Conservation (phyloP, 2,888 invertebrate genomes). For the Cataglyphis cursor region DNA sequence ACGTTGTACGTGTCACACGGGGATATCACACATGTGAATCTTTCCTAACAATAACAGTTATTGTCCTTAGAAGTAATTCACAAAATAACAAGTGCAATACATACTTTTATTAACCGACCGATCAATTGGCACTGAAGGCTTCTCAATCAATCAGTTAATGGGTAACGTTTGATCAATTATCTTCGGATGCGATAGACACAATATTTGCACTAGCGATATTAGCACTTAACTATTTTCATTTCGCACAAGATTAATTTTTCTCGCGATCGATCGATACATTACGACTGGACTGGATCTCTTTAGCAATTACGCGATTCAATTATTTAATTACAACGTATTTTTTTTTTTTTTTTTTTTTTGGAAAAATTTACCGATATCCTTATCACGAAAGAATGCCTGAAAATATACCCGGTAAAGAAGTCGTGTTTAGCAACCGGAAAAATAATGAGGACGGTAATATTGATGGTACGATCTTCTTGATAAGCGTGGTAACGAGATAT, state of each 20-base stretch:
- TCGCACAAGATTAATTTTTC: slow-evolving; percentile 3
- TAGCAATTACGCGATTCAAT: not conserved
- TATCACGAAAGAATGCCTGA: slow-evolving; percentile 8
- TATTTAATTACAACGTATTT: not conserved
- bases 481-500: slow-evolving; percentile 77
- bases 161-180: slow-evolving; percentile 32
- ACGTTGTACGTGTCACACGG: slow-evolving; percentile 6
- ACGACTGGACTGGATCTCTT: not conserved
- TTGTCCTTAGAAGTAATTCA: slow-evolving; percentile 12
- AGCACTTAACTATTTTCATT: slow-evolving; percentile 19
- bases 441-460: slow-evolving; percentile 69
- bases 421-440: slow-evolving; percentile 63
- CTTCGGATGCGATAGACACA: slow-evolving; percentile 1
- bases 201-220: slow-evolving; percentile 18
- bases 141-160: slow-evolving; percentile 19
- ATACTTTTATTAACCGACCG: not conserved
- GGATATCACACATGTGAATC: slow-evolving; percentile 10
- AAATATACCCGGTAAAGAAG: not conserved
- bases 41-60: not conserved
- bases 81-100: slow-evolving; percentile 15
- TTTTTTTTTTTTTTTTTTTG: not conserved
- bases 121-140: slow-evolving; percentile 35
- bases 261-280: not conserved
- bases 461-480: slow-evolving; percentile 70
- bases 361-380: slow-evolving; percentile 39